Evolutionary conservation across 2,888 invertebrate genomes (phyloP).

Genomic region (Sycophila texana): DNA sequence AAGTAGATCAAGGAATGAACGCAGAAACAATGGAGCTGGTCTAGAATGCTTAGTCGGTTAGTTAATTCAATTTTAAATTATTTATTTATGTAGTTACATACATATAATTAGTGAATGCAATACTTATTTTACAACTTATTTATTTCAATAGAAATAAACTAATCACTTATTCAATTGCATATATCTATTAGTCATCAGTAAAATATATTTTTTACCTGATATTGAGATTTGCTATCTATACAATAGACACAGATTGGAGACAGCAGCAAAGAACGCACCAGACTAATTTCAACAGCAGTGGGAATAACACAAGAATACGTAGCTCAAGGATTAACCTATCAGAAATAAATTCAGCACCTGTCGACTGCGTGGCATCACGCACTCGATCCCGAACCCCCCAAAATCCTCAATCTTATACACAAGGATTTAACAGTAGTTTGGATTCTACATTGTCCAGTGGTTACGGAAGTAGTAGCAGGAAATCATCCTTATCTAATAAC

Average conservation of each 20-base stretch:
- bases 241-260: conserved; percentile 70
- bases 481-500: conserved; percentile 63
- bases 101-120: too few relatives aligned
- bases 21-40: conserved; percentile 70
- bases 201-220: conserved; percentile 2
- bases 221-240: conserved; percentile 47
- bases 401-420: conserved; percentile 66
- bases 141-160: background rate
- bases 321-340: conserved; percentile 65
- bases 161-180: background rate
- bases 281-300: conserved; percentile 64
- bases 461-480: conserved; percentile 64
- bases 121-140: too few relatives aligned
- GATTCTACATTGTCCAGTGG: conserved; percentile 65
- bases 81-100: too few relatives aligned
- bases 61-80: too few relatives aligned
- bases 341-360: conserved; percentile 69
- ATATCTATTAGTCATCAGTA: conserved; percentile 39
- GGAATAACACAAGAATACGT: conserved; percentile 67
- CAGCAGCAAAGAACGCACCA: conserved; percentile 69
- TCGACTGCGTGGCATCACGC: conserved; percentile 73
- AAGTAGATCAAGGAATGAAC: conserved; percentile 68
- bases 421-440: conserved; percentile 63
- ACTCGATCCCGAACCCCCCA: conserved; percentile 73
- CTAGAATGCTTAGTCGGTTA: conserved; percentile 72